Base-by-base conservation (phyloP, 1,140 invertebrate species). In the Drosophila eugracilis region DNA sequence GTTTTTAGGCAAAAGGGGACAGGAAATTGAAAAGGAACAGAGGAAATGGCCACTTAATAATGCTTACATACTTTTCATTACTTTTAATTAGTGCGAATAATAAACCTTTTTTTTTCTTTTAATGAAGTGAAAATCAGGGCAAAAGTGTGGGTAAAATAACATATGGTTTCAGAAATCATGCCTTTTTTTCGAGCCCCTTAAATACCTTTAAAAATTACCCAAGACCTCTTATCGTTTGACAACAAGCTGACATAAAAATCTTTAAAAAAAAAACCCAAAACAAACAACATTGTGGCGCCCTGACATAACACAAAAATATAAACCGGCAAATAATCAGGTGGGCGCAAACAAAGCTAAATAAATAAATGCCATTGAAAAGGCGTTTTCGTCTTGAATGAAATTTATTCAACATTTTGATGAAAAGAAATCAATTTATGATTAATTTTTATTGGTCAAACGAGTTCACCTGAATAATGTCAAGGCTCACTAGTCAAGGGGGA, bases 381-480 rank as follows among this genome's bases (percentile, higher is more conserved):
- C 4, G n/a, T 22, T n/a, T n/a, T n/a, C 41, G 30, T 44, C 21
- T 44, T 63, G 54, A 63, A 60, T 63, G 12, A 63, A 28, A 36
- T 36, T 26, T 21, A 63, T 60, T 63, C 54, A 59, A 59, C 30
- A 5, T 45, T 65, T 24, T 60, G 41, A 65, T 47, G 54, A 45
- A 65, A 34, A 67, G 45, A 67, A 67, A 44, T 52, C 63, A 65
- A 67, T 39, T 50, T 26, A 44, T 19, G 59, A 63, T 42, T 42
- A 21, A 50, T 39, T 42, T 60, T 50, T 65, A 44, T 66, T 66
- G 42, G 36, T 49, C 63, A 60, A 66, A 66, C 30, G 21, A 53
- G 37, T 59, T 59, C 28, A 63, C 15, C 5, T 10, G 36, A 71
- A 58, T 30, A 49, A 72, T 72, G 67, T 71, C 66, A 72, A 72